These are phyloP conservation scores for Pangasius mekongensis DNA, from an alignment of 2,797 vertebrate species.

Conservation along the genomic window DNA sequence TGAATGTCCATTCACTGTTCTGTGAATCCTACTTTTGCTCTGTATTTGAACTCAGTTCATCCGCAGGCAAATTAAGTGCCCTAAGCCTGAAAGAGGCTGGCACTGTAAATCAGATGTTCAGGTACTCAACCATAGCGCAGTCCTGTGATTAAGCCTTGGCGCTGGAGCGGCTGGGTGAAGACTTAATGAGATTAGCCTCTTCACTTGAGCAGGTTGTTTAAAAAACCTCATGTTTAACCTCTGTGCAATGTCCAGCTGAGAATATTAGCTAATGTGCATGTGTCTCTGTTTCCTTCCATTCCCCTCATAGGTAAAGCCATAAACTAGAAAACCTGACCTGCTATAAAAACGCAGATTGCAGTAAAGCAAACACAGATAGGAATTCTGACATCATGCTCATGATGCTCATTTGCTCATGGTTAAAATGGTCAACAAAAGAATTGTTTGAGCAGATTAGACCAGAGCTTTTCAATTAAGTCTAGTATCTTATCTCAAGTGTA, in stretches of 20 bases:
- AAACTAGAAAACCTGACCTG: background rate
- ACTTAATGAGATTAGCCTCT: constrained; percentile 75
- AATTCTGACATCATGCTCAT: constrained; percentile 6
- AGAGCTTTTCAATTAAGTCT: background rate
- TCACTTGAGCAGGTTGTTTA: constrained; percentile 69
- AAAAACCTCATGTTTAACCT: constrained; percentile 60
- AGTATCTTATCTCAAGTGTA: background rate
- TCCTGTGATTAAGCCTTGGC: constrained; percentile 64
- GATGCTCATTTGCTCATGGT: background rate
- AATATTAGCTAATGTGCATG: constrained; percentile 36
- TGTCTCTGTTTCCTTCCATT: constrained; percentile 12
- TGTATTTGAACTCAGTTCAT: constrained; percentile 1
- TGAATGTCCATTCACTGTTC: background rate
- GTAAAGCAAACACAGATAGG: background rate
- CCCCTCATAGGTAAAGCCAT: constrained; percentile 5
- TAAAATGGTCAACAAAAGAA: background rate
- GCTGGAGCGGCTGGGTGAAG: constrained; percentile 63
- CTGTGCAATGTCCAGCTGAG: constrained; percentile 60
- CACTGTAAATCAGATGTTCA: constrained; percentile 8
- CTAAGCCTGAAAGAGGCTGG: constrained; percentile 24
- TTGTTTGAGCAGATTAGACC: background rate
- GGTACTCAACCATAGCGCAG: constrained; percentile 22
- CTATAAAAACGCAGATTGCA: background rate
- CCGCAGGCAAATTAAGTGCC: background rate
- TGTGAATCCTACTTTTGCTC: background rate